Conservation (phyloP, 1,140 invertebrate genomes). For the Nymphalis io region DNA sequence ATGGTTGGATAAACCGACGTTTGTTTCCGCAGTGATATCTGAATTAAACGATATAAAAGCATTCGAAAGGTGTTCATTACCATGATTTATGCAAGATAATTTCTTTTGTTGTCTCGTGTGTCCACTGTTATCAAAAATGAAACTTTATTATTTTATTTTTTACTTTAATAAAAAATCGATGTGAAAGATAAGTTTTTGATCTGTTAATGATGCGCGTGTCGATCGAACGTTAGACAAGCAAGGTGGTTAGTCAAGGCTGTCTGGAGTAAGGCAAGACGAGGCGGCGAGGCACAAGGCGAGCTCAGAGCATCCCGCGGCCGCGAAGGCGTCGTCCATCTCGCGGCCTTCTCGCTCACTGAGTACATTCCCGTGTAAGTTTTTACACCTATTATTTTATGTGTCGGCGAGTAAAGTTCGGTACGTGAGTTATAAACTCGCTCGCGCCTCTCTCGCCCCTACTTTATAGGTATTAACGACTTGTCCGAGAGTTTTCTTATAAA, state of each 20-base stretch:
- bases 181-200: constrained; percentile 2
- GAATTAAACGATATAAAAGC: constrained; percentile 78
- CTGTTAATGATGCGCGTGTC: constrained; percentile 1
- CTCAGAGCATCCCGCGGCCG: constrained; percentile 28
- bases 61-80: constrained; percentile 79
- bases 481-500: constrained; percentile 81
- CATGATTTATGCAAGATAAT: constrained; percentile 79
- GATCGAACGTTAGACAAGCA: not conserved
- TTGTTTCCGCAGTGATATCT: constrained; percentile 81
- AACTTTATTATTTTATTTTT: constrained; percentile 23
- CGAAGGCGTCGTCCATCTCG: constrained; percentile 69
- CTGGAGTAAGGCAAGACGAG: constrained; percentile 17
- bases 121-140: constrained; percentile 57
- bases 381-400: constrained; percentile 81
- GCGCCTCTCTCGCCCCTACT: constrained; percentile 79
- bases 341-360: constrained; percentile 72
- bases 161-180: not conserved
- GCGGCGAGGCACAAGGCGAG: constrained; percentile 13
- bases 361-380: constrained; percentile 81
- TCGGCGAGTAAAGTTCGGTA: constrained; percentile 80
- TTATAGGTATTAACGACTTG: constrained; percentile 81
- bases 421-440: constrained; percentile 81
- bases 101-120: constrained; percentile 61
- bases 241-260: constrained; percentile 15
- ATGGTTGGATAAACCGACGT: constrained; percentile 78